Conservation (phyloP, 2,797 vertebrate species). For the Knipowitschia caucasica region DNA sequence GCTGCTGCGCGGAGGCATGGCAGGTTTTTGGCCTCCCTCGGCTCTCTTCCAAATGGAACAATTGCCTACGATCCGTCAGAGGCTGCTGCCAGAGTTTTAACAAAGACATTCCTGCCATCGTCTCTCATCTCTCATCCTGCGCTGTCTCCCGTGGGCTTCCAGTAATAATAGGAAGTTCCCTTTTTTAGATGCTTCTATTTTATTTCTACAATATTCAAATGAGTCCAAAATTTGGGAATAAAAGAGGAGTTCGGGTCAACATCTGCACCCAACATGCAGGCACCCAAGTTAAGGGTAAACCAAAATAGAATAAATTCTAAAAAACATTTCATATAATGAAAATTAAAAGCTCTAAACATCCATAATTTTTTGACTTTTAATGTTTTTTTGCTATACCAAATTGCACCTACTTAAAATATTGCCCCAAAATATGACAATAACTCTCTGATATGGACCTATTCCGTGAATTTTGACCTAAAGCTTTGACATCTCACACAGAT, state of each 20-base stretch:
- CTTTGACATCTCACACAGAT: too few species aligned
- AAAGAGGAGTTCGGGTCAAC: background rate
- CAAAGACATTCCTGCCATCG: slow-evolving; percentile 63
- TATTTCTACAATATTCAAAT: background rate
- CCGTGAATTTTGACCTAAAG: too few species aligned
- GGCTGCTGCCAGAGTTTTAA: slow-evolving; percentile 53
- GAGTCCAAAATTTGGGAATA: background rate
- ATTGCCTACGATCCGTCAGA: slow-evolving; percentile 67
- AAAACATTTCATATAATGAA: too few species aligned
- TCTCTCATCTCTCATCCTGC: slow-evolving; percentile 34
- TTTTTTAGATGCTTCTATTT: slow-evolving; percentile 11
- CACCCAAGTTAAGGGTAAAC: too few species aligned
- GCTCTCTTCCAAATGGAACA: slow-evolving; percentile 68
- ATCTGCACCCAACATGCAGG: too few species aligned
- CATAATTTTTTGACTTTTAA: too few species aligned
- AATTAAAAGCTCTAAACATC: too few species aligned
- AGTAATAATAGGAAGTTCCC: slow-evolving; percentile 13
- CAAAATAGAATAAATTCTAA: too few species aligned
- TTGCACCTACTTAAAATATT: too few species aligned
- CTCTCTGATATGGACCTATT: too few species aligned
- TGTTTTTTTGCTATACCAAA: too few species aligned
- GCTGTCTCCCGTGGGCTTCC: slow-evolving; percentile 33
- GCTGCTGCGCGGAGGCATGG: slow-evolving; percentile 33
- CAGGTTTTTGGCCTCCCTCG: slow-evolving; percentile 39
- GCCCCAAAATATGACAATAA: too few species aligned